Evolutionary conservation across 92 coral and sea anemone species (phyloP), one percentile per base, ranked within the genome.

Genomic region (Paramuricea clavata): DNA sequence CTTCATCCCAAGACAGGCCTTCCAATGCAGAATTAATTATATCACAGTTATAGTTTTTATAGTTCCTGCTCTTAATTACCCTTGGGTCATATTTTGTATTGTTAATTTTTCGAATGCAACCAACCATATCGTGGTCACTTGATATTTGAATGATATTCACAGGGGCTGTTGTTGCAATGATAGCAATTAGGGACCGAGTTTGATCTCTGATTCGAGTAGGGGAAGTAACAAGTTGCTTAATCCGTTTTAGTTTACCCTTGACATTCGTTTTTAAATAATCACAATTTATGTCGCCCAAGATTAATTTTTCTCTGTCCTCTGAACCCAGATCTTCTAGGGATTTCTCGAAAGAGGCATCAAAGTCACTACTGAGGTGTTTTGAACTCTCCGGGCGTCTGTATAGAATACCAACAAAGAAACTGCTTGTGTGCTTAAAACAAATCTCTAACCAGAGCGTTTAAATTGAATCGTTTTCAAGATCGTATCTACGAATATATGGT

Each of bases 131-230:
- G 27, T 70, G 76, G 26, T 70, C 49, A 34, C 76, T 70, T 34
- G 13, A 30, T 34, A 21, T 22, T 43, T 10, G 3, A n/a, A 11
- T 16, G 9, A 70, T 70, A 36, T 70, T 70, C 15, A 34, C 12
- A 34, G 76, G 52, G 23, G 47, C 74, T 34, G 49, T 73, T 21
- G 33, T 42, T 27, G 35, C 35, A 21, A 73, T 39, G 16, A 42
- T 49, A 23, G 41, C 79, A 21, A 73, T 21, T 19, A 42, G 35
- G 13, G 60, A 5, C 30, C 49, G 22, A 12, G 25, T 34, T 21
- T 70, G 11, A 16, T 35, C 12, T 33, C 49, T 32, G 5, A 35
- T 70, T 70, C 92, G 17, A 25, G 92, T 83, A 10, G 88, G 79
- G 25, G 68, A 32, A 22, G 27, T 19, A 19, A 61, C 31, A 61